Evolutionary conservation across 2,888 invertebrate genomes (phyloP).

Genomic region (Pseudococcus viburni): DNA sequence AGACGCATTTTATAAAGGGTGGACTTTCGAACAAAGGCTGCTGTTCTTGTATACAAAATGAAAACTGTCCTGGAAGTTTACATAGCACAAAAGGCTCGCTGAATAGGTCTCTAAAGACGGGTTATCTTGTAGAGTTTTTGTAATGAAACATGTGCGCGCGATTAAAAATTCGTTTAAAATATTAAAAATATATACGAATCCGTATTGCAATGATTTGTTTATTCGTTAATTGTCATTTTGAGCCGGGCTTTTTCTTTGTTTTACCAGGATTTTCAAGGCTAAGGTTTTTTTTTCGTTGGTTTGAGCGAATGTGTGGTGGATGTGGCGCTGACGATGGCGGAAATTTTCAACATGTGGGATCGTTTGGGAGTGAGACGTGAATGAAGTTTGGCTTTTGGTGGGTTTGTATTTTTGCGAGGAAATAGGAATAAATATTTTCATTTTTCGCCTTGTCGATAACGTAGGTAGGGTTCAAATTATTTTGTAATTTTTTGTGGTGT

Average conservation of each 20-base stretch:
- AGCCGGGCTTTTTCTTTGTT: background rate
- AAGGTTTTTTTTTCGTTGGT: background rate
- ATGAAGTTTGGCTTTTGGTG: too few species aligned
- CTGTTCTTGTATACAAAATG: slow-evolving; percentile 58
- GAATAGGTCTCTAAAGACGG: slow-evolving; percentile 62
- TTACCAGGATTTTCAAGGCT: background rate
- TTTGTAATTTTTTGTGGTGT: too few species aligned
- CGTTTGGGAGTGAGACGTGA: too few species aligned
- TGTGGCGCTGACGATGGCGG: too few species aligned
- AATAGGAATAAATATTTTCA: too few species aligned
- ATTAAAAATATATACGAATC: slow-evolving; percentile 60
- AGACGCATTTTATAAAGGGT: slow-evolving; percentile 67
- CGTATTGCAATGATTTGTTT: slow-evolving; percentile 46
- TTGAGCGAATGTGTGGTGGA: too few species aligned
- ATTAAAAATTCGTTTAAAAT: slow-evolving; percentile 66
- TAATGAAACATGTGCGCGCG: slow-evolving; percentile 65
- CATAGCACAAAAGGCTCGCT: slow-evolving; percentile 64
- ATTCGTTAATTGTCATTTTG: slow-evolving; percentile 51
- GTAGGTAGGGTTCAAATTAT: too few species aligned
- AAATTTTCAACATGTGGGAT: too few species aligned
- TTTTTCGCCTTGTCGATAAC: too few species aligned
- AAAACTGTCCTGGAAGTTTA: slow-evolving; percentile 66
- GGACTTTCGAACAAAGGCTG: slow-evolving; percentile 65
- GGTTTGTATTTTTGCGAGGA: too few species aligned
- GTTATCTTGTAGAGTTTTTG: slow-evolving; percentile 66